A percentile compares a stretch with the other conserved stretches of the same genome.
These are phyloP conservation scores for Probaryconus sp. DNA, from an alignment of 1,140 invertebrate genomes.

Conservation along the genomic window DNA sequence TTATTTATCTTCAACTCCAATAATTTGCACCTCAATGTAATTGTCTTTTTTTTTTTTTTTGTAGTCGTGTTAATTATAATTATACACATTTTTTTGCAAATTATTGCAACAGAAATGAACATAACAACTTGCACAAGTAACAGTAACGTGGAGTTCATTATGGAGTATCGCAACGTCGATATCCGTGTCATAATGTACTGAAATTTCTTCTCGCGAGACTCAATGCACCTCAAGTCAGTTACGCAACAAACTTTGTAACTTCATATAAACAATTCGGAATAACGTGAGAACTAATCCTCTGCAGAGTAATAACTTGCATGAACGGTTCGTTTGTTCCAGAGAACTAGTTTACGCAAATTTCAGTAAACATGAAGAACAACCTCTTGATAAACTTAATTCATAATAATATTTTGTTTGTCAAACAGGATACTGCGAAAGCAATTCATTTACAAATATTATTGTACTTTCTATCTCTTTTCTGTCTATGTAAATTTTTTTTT, in stretches of 20 bases:
- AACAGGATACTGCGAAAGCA: slow-evolving; percentile 20
- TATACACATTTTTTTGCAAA: no score
- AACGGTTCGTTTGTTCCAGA: slow-evolving; percentile 22
- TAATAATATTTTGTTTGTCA: slow-evolving; percentile 38
- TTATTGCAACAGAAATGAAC: no score
- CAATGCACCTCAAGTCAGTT: slow-evolving; percentile 9
- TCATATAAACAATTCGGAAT: slow-evolving; percentile 35
- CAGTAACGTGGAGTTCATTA: not conserved
- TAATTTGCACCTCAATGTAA: no score
- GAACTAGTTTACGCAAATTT: slow-evolving; percentile 40
- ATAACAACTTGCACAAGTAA: not conserved
- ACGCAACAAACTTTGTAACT: slow-evolving; percentile 33
- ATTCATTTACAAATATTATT: no score
- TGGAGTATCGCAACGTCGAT: not conserved
- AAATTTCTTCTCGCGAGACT: slow-evolving; percentile 17
- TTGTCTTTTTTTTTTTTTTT: no score
- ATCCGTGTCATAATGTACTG: not conserved
- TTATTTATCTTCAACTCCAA: no score
- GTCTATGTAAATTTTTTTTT: no score
- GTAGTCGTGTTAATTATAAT: no score
- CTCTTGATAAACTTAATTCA: slow-evolving; percentile 38
- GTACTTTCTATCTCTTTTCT: no score
- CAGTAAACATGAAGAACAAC: slow-evolving; percentile 32
- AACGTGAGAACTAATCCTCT: slow-evolving; percentile 45
- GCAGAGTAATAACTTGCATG: slow-evolving; percentile 24